These are phyloP conservation scores for Sakesphorus luctuosus DNA, from an alignment of 2,113 vertebrate genomes.

Conservation along the genomic window DNA sequence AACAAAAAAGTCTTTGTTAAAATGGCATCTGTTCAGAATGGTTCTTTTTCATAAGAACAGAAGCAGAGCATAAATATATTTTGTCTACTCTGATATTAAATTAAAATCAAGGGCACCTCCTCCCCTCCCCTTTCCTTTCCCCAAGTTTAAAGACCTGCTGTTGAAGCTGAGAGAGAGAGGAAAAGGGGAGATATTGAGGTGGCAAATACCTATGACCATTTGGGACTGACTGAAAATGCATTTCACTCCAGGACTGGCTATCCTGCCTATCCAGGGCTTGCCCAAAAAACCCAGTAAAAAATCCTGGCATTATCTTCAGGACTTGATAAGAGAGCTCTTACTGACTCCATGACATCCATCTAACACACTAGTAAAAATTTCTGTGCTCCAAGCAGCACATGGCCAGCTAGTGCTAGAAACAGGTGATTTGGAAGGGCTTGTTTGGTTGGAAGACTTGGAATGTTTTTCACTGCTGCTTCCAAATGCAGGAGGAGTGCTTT, in stretches of 20 bases:
- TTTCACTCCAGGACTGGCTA: not conserved
- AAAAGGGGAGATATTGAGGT: not conserved
- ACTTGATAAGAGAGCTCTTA: not conserved
- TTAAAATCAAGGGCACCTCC: not conserved
- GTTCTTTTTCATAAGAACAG: constrained; percentile 21
- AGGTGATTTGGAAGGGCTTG: not conserved
- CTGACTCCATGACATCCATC: not conserved
- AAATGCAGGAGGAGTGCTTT: not conserved
- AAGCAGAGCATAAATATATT: constrained; percentile 31
- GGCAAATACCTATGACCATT: not conserved
- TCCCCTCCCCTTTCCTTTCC: not conserved
- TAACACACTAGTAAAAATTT: not conserved
- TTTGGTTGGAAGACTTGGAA: not conserved
- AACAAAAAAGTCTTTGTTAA: constrained; percentile 30
- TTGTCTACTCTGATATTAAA: constrained; percentile 4
- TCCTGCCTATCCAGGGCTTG: not conserved
- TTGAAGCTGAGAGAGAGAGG: not conserved
- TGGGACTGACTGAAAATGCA: not conserved
- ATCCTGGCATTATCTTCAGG: not conserved
- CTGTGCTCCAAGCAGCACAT: not conserved
- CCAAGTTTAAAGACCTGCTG: not conserved
- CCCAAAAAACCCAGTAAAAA: not conserved
- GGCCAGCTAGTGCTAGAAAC: not conserved
- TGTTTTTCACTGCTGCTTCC: not conserved
- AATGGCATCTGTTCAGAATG: constrained; percentile 26